A percentile compares a stretch with the other conserved stretches of the same genome.
Conservation (phyloP, 2,113 vertebrate species). For the Etheostoma cragini region DNA sequence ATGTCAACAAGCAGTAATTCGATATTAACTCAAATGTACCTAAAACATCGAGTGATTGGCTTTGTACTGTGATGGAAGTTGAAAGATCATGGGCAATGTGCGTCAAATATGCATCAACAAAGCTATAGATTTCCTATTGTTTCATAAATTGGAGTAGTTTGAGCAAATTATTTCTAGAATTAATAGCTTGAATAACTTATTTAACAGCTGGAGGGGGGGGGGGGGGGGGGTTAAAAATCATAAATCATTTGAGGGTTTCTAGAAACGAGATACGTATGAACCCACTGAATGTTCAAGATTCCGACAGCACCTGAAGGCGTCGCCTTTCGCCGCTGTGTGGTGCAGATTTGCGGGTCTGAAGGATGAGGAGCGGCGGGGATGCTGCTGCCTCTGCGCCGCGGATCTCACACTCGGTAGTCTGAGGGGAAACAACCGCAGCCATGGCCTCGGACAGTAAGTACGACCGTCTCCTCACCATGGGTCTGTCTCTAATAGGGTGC, state of each 20-base stretch:
- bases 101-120: too few relatives aligned
- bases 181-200: rapidly evolving
- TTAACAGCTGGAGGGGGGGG: not conserved
- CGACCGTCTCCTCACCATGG: not conserved
- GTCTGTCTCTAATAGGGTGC: rapidly evolving
- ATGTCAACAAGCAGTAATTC: not conserved
- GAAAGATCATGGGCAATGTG: not conserved
- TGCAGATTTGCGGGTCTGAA: constrained; percentile 43
- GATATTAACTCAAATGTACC: too few relatives aligned
- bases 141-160: not conserved
- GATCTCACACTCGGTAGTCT: not conserved
- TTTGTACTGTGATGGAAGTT: not conserved
- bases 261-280: not conserved
- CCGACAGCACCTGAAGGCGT: constrained; percentile 41
- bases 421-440: constrained; percentile 54
- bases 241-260: not conserved
- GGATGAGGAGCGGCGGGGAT: constrained; percentile 59
- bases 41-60: not conserved
- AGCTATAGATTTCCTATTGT: not conserved
- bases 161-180: rapidly evolving
- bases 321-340: constrained; percentile 18
- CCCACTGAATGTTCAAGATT: not conserved
- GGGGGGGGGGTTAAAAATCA: rapidly evolving
- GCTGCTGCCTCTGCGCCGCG: constrained; percentile 49
- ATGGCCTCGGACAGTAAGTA: constrained; percentile 90